Conservation (phyloP, 2,797 vertebrate species). For the Alcedo atthis region DNA sequence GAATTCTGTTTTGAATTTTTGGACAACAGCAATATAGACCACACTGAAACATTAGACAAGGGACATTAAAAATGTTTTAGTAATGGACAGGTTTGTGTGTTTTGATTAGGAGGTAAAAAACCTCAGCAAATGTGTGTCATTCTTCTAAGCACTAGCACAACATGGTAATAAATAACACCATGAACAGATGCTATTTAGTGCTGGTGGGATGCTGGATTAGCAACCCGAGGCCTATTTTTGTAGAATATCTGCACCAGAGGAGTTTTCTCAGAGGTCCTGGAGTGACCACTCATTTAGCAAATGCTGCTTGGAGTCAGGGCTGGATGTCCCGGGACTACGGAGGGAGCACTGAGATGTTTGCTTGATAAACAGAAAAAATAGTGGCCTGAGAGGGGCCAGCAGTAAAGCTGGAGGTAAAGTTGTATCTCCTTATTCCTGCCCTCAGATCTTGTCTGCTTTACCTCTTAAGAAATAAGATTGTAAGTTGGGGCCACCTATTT, state of each 20-base stretch:
- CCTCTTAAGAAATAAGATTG: not conserved
- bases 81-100: not conserved
- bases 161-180: fast-evolving
- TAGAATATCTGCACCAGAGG: not conserved
- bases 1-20: not conserved
- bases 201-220: fast-evolving
- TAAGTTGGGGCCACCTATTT: not conserved
- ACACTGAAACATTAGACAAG: not conserved
- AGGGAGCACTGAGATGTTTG: not conserved
- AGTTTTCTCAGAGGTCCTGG: not conserved
- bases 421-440: not conserved
- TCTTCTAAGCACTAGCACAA: fast-evolving
- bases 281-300: fast-evolving
- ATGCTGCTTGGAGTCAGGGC: not conserved
- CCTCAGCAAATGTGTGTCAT: not conserved
- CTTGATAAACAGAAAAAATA: not conserved
- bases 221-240: not conserved
- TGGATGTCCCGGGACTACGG: not conserved
- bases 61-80: not conserved
- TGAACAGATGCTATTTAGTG: not conserved
- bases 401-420: not conserved
- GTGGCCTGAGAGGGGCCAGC: not conserved
- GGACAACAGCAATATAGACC: not conserved
- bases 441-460: fast-evolving
- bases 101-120: not conserved